Evolutionary conservation across 1,140 invertebrate genomes (phyloP).

Genomic region (Brachionus rubens): DNA sequence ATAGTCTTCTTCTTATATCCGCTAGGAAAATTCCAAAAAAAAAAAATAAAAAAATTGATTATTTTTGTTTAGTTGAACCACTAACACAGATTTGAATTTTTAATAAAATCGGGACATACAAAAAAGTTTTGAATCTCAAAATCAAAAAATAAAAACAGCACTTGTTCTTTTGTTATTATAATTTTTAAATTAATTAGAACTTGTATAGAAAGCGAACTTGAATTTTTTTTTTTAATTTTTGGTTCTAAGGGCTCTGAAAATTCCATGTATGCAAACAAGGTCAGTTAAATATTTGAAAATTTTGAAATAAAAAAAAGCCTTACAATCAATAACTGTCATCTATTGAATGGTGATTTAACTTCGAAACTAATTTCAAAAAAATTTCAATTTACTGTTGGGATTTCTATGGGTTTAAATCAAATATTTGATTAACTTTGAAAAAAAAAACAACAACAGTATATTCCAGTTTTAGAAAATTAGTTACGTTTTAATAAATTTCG

Average conservation of each 20-base stretch:
- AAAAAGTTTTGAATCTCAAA: neutral
- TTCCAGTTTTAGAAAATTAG: conserved; percentile 31
- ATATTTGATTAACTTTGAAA: conserved; percentile 1
- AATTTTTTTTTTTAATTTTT: no score
- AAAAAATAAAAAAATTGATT: conserved; percentile 20
- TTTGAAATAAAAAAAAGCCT: conserved; percentile 1
- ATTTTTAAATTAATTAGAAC: conserved; percentile 39
- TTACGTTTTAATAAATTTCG: conserved; percentile 19
- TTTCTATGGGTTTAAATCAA: no score
- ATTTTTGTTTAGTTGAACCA: neutral
- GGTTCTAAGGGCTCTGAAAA: conserved; percentile 12
- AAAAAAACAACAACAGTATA: neutral
- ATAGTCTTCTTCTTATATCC: neutral
- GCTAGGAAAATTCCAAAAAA: neutral
- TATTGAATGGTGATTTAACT: neutral
- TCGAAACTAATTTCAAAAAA: neutral
- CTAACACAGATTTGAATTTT: conserved; percentile 20
- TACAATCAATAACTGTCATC: neutral
- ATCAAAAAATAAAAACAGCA: neutral
- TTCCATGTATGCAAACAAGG: conserved; percentile 18
- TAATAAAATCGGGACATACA: neutral
- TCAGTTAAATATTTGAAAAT: conserved; percentile 26
- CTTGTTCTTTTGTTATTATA: conserved; percentile 20
- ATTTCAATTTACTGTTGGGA: conserved; percentile 36
- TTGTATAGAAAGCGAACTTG: conserved; percentile 30